Conservation (phyloP, 2,888 invertebrate genomes). For the Stictocephala bisonia region DNA sequence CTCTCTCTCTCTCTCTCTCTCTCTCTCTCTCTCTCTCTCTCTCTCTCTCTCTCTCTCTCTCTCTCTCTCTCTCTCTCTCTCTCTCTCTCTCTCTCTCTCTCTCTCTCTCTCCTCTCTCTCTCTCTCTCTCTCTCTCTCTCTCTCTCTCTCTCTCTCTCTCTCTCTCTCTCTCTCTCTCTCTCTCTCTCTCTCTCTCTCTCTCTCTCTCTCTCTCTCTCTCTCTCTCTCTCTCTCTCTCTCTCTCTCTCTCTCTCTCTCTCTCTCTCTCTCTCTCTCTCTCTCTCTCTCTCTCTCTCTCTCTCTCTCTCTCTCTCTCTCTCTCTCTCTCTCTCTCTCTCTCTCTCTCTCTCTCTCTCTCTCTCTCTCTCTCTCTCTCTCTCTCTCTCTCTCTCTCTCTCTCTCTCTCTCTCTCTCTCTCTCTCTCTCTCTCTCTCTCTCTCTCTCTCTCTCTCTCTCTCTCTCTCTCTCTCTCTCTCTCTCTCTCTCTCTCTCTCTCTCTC, state of each 20-base stretch:
- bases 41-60: conserved; percentile 38
- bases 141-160: conserved; percentile 35
- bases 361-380: neutral
- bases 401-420: conserved; percentile 9
- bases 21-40: conserved; percentile 42
- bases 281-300: too few species aligned
- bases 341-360: neutral
- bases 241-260: conserved; percentile 42
- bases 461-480: neutral
- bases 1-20: conserved; percentile 38
- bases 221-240: conserved; percentile 42
- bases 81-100: conserved; percentile 42
- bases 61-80: conserved; percentile 42
- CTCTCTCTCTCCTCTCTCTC: conserved; percentile 10
- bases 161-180: conserved; percentile 38
- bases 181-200: conserved; percentile 39
- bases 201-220: conserved; percentile 38
- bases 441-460: neutral
- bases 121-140: conserved; percentile 12
- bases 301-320: conserved; percentile 4
- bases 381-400: neutral
- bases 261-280: neutral
- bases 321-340: neutral
- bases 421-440: conserved; percentile 1
- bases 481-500: too few species aligned